Percentiles rank a stretch among this genome's conserved stretches.
phyloP scores from a whole-genome alignment of 2,888 invertebrate species.

The Galerucella nymphaeae region DNA sequence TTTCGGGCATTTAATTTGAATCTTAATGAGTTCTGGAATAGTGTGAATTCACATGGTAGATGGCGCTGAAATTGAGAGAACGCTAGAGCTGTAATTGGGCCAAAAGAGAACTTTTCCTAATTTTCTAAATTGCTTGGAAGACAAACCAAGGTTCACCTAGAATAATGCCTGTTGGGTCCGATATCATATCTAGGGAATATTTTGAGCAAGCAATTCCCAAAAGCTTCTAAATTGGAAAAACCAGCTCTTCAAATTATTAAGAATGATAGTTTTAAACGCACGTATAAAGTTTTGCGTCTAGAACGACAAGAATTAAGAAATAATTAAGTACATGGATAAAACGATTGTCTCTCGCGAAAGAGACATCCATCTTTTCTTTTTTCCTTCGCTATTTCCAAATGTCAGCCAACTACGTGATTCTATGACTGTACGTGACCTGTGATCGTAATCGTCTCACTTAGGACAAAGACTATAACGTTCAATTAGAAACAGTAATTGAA shows the following conservation, averaged over 20 bases:
- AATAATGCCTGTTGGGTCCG: too few species aligned
- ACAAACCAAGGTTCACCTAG: too few species aligned
- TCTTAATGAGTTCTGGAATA: too few species aligned
- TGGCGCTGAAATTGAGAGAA: too few species aligned
- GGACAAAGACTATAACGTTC: constrained; percentile 50
- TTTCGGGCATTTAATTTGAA: too few species aligned
- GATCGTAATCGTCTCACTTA: constrained; percentile 36
- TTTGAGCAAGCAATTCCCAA: too few species aligned
- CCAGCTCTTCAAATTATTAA: not conserved
- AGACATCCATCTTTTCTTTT: constrained; percentile 27
- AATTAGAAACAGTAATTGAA: constrained; percentile 53
- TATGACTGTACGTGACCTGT: constrained; percentile 48
- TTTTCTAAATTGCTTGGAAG: too few species aligned
- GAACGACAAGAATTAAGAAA: constrained; percentile 1
- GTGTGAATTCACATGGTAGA: too few species aligned
- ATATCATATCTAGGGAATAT: too few species aligned
- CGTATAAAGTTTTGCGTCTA: not conserved
- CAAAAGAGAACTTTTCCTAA: too few species aligned
- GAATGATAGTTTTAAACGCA: not conserved
- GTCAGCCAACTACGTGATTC: constrained; percentile 40
- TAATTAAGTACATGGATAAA: constrained; percentile 21
- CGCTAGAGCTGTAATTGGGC: too few species aligned
- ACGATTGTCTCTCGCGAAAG: constrained; percentile 12
- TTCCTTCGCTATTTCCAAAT: constrained; percentile 33
- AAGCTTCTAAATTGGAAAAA: not conserved